These are phyloP conservation scores for Coelinius sp. DNA, from an alignment of 2,888 invertebrate genomes.

Conservation along the genomic window DNA sequence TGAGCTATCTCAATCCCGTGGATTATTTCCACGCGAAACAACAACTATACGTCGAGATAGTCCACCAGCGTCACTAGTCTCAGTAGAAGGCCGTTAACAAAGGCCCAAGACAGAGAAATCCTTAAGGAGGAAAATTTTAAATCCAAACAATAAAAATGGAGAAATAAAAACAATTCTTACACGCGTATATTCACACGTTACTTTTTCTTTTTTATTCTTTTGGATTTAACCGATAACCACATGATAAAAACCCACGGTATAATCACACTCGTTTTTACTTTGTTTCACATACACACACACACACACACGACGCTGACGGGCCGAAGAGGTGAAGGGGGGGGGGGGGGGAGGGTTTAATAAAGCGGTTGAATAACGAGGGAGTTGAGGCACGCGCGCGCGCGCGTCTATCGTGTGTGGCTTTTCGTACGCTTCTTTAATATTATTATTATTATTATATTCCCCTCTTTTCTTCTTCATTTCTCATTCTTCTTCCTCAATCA, in stretches of 20 bases:
- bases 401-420: conserved; percentile 12
- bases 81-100: conserved; percentile 11
- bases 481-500: conserved; percentile 50
- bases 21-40: conserved; percentile 38
- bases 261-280: conserved; percentile 6
- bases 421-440: not conserved
- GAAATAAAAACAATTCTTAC: conserved; percentile 9
- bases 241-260: conserved; percentile 21
- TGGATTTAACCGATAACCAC: conserved; percentile 37
- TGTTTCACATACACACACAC: too few species aligned
- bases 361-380: conserved; percentile 46
- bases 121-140: not conserved
- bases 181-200: conserved; percentile 33
- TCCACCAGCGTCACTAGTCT: conserved; percentile 41
- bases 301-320: conserved; percentile 21
- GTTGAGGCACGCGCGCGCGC: conserved; percentile 30
- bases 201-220: conserved; percentile 43
- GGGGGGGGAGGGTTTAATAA: conserved; percentile 53
- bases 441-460: not conserved
- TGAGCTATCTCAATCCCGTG: conserved; percentile 32
- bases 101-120: conserved; percentile 1
- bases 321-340: not conserved
- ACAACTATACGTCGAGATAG: conserved; percentile 41
- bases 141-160: not conserved
- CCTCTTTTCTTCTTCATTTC: not conserved